Conservation (phyloP, 2,888 invertebrate species). For the Rotaria macrura region DNA sequence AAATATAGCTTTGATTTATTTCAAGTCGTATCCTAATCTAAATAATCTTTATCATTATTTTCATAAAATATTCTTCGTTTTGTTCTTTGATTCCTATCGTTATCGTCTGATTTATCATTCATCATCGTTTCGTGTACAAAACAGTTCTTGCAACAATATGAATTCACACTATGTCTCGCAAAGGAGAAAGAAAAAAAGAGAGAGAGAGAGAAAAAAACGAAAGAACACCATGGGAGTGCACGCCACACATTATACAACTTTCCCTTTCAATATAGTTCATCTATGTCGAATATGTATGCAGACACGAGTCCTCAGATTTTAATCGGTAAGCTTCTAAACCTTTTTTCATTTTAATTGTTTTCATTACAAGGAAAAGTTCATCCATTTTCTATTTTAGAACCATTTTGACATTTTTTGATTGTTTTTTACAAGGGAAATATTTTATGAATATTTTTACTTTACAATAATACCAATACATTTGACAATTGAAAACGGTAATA, state of each 20-base stretch:
- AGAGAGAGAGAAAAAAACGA: neutral
- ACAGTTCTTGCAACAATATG: neutral
- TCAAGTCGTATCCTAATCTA: too few species aligned
- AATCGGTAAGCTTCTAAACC: neutral
- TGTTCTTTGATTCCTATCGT: neutral
- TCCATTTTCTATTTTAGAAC: too few species aligned
- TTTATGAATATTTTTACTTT: too few species aligned
- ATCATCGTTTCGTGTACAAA: neutral
- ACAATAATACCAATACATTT: too few species aligned
- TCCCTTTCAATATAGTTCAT: neutral
- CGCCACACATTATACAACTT: neutral
- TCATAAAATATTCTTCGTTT: too few species aligned
- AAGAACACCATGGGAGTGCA: neutral
- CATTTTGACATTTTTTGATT: too few species aligned
- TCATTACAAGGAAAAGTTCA: too few species aligned
- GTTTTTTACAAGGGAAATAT: too few species aligned
- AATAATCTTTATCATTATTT: too few species aligned
- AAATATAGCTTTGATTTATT: too few species aligned
- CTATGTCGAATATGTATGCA: neutral
- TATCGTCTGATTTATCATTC: neutral
- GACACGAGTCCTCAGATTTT: neutral
- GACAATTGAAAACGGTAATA: too few species aligned
- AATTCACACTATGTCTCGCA: neutral
- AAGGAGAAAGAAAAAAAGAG: neutral
- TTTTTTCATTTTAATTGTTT: neutral